Percentiles rank a stretch among this genome's conserved stretches.
These are phyloP conservation scores for Scomberomorus guttatus DNA, from an alignment of 2,797 vertebrate genomes.

Conservation along the genomic window DNA sequence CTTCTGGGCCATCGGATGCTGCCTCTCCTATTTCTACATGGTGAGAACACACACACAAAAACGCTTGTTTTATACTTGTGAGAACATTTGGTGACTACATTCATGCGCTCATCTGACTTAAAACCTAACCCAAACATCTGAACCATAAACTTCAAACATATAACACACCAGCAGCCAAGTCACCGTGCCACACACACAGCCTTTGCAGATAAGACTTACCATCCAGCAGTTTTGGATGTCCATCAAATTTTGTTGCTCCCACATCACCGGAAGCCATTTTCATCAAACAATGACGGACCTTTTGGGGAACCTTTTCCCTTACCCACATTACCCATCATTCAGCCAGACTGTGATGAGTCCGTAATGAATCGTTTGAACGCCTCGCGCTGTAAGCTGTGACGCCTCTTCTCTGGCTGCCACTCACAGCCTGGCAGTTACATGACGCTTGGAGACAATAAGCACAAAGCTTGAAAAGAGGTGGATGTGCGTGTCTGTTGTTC, in stretches of 20 bases:
- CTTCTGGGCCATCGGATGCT: constrained; percentile 98
- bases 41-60: constrained; percentile 82
- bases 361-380: constrained; percentile 8
- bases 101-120: too few species aligned
- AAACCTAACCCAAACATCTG: not conserved
- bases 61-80: too few species aligned
- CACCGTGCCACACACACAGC: not conserved
- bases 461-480: constrained; percentile 28
- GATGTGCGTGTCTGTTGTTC: not conserved
- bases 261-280: constrained; percentile 14
- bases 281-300: constrained; percentile 21
- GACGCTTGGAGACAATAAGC: constrained; percentile 21
- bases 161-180: not conserved
- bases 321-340: constrained; percentile 11
- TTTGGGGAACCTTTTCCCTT: constrained; percentile 1
- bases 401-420: constrained; percentile 20
- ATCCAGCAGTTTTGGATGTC: not conserved
- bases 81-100: too few species aligned
- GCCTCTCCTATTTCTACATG: constrained; percentile 99
- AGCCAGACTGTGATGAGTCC: constrained; percentile 9
- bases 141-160: not conserved
- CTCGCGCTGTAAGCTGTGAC: not conserved
- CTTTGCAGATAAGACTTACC: not conserved
- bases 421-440: constrained; percentile 1
- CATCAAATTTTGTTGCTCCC: constrained; percentile 1